phyloP scores from a whole-genome alignment of 2,888 invertebrate species.

The Stegana nigrithorax region DNA sequence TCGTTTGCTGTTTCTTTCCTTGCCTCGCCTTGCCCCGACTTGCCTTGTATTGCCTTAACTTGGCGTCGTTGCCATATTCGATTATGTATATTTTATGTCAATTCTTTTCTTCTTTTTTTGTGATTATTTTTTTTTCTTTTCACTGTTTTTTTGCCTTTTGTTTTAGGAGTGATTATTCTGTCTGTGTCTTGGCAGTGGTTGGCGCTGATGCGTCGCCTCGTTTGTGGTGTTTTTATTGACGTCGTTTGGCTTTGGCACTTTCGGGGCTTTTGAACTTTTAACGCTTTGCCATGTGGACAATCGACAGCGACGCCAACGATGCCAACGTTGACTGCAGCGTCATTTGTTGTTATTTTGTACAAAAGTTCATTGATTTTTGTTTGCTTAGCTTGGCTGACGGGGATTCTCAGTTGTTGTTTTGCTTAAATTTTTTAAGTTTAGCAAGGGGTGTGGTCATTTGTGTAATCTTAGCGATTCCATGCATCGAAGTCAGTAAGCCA shows the following conservation, averaged over 20 bases:
- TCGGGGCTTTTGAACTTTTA: slow-evolving; percentile 53
- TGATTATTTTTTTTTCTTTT: neutral
- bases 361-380: slow-evolving; percentile 19
- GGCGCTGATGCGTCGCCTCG: neutral
- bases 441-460: too few relatives aligned
- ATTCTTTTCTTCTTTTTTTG: neutral
- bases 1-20: too few relatives aligned
- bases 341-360: slow-evolving; percentile 32
- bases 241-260: slow-evolving; percentile 34
- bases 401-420: neutral
- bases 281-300: slow-evolving; percentile 29
- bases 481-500: too few relatives aligned
- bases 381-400: slow-evolving; percentile 18
- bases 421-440: too few relatives aligned
- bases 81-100: too few relatives aligned
- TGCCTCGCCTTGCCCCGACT: too few relatives aligned
- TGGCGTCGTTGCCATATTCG: too few relatives aligned
- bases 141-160: neutral
- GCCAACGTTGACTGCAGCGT: too few relatives aligned
- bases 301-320: neutral
- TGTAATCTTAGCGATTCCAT: too few relatives aligned
- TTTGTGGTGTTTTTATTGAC: neutral
- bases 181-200: neutral
- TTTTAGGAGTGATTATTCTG: neutral
- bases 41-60: too few relatives aligned